Base-by-base conservation (phyloP, 2,888 invertebrate genomes). In the Phytoseiulus persimilis region DNA sequence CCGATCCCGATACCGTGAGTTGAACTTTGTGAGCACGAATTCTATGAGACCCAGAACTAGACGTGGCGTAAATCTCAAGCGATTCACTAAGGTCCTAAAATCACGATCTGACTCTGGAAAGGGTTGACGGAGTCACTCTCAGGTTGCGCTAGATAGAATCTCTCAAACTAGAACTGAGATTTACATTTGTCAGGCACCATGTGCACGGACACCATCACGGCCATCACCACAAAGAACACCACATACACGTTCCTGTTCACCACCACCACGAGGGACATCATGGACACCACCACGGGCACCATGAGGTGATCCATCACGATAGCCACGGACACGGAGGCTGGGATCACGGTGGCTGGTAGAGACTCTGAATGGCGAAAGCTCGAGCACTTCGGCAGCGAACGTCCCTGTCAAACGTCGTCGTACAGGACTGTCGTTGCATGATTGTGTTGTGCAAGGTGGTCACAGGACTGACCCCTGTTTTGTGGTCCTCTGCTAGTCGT, bases 191-290 rank as follows among this genome's bases (percentile, higher is more conserved):
- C 87, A 87, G 87, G 87, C 87, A 87, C 87, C 87, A 87, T 23
- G 87, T 87, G 0, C 87, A 65, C 65, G 65, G 65, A 14, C 65
- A 87, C 32, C 87, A 87, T 23, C 87, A 87, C n/a, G 87, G 87
- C 11, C 87, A 87, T 87, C 87, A 87, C 87, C 32, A 33, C n/a
- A 33, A 87, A 45, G 87, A 87, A n/a, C 87, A 87, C 33, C 87
- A 87, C 87, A 87, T 87, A 2, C 87, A 87, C 39, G 87, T 87
- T 9, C 87, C 87, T 31, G n/a, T 87, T 5, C 87, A 87, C 23
- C 87, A 87, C 33, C 87, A 87, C 87, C 32, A 87, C n/a, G 87
- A 84, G 84, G n/a, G n/a, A n/a, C n/a, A 84, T 31, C 84, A 84
- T 84, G 87, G 87, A 87, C 87, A 87, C 18, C 65, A 65, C 18